Conservation (phyloP, 2,797 vertebrate genomes). For the Notolepis coatsorum region DNA sequence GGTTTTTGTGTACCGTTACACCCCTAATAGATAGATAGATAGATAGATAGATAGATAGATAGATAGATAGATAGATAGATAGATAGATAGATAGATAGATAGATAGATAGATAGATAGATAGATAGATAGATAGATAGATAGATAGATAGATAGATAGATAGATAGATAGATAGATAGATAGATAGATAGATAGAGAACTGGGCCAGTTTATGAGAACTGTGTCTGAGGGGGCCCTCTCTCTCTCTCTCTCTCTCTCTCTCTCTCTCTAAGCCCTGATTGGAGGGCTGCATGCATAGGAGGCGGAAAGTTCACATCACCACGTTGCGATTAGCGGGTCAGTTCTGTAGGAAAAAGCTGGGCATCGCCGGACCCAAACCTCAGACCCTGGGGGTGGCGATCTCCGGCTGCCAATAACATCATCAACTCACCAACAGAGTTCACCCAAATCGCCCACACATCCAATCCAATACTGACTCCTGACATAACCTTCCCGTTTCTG, state of each 20-base stretch:
- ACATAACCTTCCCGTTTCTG: too few relatives aligned
- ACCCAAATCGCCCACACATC: constrained; percentile 35
- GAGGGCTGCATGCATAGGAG: constrained; percentile 26
- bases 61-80: too few relatives aligned
- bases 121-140: too few relatives aligned
- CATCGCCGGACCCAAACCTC: constrained; percentile 59
- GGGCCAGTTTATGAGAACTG: constrained; percentile 70
- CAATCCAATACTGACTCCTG: too few relatives aligned
- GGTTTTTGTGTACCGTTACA: too few relatives aligned
- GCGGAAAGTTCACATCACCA: constrained; percentile 29
- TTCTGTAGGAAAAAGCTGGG: constrained; percentile 48
- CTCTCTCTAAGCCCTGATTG: constrained; percentile 44
- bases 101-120: too few relatives aligned
- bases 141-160: too few relatives aligned
- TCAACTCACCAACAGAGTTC: constrained; percentile 57
- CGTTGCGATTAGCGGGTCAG: constrained; percentile 50
- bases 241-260: constrained; percentile 41
- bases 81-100: too few relatives aligned
- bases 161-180: too few relatives aligned
- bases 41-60: too few relatives aligned
- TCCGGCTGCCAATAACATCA: constrained; percentile 58
- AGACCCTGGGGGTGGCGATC: constrained; percentile 59
- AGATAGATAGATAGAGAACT: too few relatives aligned
- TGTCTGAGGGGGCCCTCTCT: constrained; percentile 46
- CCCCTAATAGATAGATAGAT: too few relatives aligned